A percentile compares a stretch with the other conserved stretches of the same genome.
These are phyloP conservation scores for Synanthedon tipuliformis DNA, from an alignment of 2,888 invertebrate species.

Conservation along the genomic window DNA sequence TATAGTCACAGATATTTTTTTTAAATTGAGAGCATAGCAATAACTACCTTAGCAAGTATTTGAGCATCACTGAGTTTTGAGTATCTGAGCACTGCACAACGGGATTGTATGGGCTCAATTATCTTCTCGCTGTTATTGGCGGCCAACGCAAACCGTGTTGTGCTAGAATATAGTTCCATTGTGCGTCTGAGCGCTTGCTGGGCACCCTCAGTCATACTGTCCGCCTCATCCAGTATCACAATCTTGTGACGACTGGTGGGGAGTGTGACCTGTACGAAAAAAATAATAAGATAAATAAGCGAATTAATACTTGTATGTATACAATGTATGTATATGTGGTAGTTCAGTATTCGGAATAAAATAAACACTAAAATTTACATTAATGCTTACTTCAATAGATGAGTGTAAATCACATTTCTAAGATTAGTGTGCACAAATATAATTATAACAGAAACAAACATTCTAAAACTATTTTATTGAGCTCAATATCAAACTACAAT, in stretches of 20 bases:
- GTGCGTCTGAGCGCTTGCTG: constrained; percentile 97
- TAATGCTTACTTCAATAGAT: too few species aligned
- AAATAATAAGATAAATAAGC: too few species aligned
- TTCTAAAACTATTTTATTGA: too few species aligned
- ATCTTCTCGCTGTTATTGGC: constrained; percentile 99
- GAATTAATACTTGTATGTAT: too few species aligned
- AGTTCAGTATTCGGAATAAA: neutral
- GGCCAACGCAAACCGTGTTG: constrained; percentile 96
- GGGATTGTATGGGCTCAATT: constrained; percentile 98
- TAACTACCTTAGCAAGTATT: constrained; percentile 79
- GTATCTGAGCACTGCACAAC: constrained; percentile 96
- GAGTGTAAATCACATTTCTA: too few species aligned
- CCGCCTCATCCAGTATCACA: constrained; percentile 97
- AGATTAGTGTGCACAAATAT: too few species aligned
- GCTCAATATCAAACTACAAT: too few species aligned
- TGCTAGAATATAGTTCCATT: constrained; percentile 98
- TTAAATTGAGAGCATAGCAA: neutral
- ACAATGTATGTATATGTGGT: too few species aligned
- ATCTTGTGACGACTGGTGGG: constrained; percentile 93
- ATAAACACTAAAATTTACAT: too few species aligned
- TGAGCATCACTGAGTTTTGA: constrained; percentile 91
- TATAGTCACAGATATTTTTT: too few species aligned
- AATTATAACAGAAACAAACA: too few species aligned
- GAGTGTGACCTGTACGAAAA: constrained; percentile 76
- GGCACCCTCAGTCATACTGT: constrained; percentile 99